phyloP scores from a whole-genome alignment of 2,888 invertebrate genomes.

The Cremastinae sp. region DNA sequence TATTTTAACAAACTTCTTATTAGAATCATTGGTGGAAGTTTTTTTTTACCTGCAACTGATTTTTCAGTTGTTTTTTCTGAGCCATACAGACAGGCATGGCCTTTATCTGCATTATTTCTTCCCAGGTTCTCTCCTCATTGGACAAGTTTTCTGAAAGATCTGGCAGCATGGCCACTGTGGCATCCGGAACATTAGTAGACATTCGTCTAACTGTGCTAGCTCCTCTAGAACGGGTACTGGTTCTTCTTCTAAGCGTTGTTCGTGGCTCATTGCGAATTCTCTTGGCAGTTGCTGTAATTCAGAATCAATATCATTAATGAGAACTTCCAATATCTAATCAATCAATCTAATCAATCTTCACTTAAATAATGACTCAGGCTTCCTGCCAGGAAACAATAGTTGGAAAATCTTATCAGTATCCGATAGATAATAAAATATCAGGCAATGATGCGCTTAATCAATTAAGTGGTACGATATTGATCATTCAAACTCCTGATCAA shows the following conservation, averaged over 20 bases:
- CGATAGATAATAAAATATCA: conserved; percentile 29
- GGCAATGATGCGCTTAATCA: conserved; percentile 16
- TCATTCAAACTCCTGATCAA: too few relatives aligned
- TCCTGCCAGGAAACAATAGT: conserved; percentile 1
- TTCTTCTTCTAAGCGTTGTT: conserved; percentile 84
- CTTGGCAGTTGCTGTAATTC: conserved; percentile 83
- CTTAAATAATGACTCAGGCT: conserved; percentile 32
- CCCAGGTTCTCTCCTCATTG: conserved; percentile 91
- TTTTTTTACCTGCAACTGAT: conserved; percentile 86
- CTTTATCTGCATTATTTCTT: conserved; percentile 92
- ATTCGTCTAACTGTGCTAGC: conserved; percentile 82
- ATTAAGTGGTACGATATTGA: too few relatives aligned
- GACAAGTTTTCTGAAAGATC: conserved; percentile 91
- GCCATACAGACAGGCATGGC: conserved; percentile 91
- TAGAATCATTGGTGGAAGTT: conserved; percentile 15
- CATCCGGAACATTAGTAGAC: conserved; percentile 83
- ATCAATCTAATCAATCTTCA: too few relatives aligned
- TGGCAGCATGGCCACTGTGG: conserved; percentile 89
- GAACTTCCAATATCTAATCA: neutral
- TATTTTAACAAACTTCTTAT: neutral
- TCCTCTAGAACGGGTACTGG: conserved; percentile 81
- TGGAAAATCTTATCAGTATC: conserved; percentile 34
- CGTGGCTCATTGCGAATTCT: conserved; percentile 84
- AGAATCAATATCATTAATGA: neutral
- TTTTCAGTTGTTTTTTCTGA: conserved; percentile 90